These are phyloP conservation scores for Tinamus major DNA, from an alignment of 2,797 vertebrate genomes.

Conservation along the genomic window DNA sequence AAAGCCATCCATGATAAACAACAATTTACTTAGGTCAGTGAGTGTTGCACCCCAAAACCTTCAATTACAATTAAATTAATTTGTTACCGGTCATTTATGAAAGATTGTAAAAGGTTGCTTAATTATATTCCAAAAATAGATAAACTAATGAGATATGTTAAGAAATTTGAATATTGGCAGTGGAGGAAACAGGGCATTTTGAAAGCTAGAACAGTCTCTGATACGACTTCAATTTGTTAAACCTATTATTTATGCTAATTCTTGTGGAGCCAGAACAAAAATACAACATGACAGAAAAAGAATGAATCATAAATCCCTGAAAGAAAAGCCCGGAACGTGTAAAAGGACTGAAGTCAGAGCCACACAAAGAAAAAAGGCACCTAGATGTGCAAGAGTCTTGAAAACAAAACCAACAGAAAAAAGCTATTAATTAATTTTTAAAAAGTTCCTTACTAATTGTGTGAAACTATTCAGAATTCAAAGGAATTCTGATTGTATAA, in stretches of 20 bases:
- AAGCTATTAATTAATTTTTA: neutral
- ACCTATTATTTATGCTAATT: neutral
- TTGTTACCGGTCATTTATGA: neutral
- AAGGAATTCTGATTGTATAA: neutral
- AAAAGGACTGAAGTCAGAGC: neutral
- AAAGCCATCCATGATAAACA: neutral
- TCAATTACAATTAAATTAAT: neutral
- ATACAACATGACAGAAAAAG: neutral
- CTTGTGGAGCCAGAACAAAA: neutral
- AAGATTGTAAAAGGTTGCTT: neutral
- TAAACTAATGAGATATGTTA: neutral
- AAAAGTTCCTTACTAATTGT: neutral
- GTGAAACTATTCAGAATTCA: neutral
- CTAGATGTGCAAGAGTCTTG: neutral
- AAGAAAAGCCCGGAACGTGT: neutral
- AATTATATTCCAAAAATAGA: neutral
- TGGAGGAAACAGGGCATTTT: neutral
- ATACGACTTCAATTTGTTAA: neutral
- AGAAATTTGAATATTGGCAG: neutral
- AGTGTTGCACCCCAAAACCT: neutral
- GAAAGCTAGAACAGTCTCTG: neutral
- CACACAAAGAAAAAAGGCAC: neutral
- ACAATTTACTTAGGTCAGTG: neutral
- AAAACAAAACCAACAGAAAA: neutral
- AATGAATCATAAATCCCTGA: neutral